A percentile compares a stretch with the other conserved stretches of the same genome.
Evolutionary conservation across 1,140 invertebrate genomes (phyloP).

Genomic region (Lerema accius): DNA sequence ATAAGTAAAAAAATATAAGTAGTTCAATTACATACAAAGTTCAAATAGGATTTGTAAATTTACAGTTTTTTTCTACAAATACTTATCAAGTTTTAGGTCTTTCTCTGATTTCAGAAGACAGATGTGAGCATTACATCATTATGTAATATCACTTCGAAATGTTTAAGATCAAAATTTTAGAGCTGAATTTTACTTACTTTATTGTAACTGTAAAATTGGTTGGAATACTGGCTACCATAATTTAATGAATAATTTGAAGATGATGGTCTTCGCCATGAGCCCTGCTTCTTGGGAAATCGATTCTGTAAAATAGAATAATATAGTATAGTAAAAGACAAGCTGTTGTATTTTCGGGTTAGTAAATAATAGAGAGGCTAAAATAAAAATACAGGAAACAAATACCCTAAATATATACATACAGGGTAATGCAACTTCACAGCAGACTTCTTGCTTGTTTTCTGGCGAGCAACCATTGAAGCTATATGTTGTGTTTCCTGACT

Average conservation of each 20-base stretch:
- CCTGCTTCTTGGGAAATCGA: slow-evolving; percentile 73
- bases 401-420: slow-evolving; percentile 62
- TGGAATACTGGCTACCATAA: slow-evolving; percentile 67
- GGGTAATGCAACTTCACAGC: slow-evolving; percentile 64
- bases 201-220: slow-evolving; percentile 63
- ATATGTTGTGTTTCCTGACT: slow-evolving; percentile 84
- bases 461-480: slow-evolving; percentile 82
- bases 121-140: too few relatives aligned
- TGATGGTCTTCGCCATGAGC: slow-evolving; percentile 69
- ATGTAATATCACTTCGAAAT: too few relatives aligned
- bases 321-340: neutral
- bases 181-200: too few relatives aligned
- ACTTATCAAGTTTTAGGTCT: too few relatives aligned
- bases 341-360: too few relatives aligned
- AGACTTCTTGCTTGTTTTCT: slow-evolving; percentile 80
- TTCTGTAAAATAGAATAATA: slow-evolving; percentile 52
- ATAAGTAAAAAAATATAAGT: too few relatives aligned
- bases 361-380: neutral
- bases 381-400: too few relatives aligned
- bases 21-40: too few relatives aligned
- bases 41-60: too few relatives aligned
- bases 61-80: too few relatives aligned
- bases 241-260: slow-evolving; percentile 53
- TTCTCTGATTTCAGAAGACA: too few relatives aligned
- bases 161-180: too few relatives aligned